Evolutionary conservation across 2,113 vertebrate species (phyloP), one percentile per base, ranked within the genome.

Genomic region (Lichenostomus cassidix): DNA sequence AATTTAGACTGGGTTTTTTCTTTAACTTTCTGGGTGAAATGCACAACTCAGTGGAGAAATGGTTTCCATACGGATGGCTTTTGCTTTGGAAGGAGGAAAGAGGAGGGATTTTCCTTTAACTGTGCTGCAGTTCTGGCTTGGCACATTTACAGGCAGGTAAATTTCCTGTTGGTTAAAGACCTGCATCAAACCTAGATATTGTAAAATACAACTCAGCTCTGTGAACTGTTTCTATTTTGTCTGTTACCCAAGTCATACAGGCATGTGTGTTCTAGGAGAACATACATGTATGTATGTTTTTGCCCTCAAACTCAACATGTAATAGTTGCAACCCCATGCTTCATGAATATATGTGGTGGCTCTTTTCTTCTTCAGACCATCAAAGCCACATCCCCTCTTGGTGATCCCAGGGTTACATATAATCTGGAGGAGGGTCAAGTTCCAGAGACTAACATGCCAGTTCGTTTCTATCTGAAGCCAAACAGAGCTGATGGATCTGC

Each of bases 381-480:
- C 90, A 99, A 98, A 97, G 98, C 99, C 17, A 98, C 98, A 12
- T 99, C 99, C 44, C 98, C 98, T 8, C 98, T 99, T 31, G 98
- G 97, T 31, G 99, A 99, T 93, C 98, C 98, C 47, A 97, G 98
- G 68, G 98, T 99, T 83, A 99, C 98, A 2, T 99, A 99, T 90
- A 98, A 98, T 95, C 97, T 99, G 95, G 99, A 99, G 96, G 99
- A 99, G 85, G 99, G 99, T 50, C 98, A 98, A 95, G 98, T 99
- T 63, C 98, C 98, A 19, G 98, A 98, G 97, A 98, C 98, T 81
- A 99, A 99, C 98, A 98, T 98, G 98, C 98, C 99, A 14, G 98
- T 99, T 85, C 98, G 97, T 46, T 99, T 99, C 97, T 99, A 99
- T 96, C 96, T 99, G 94, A 99, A 98, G 90, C 98, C 98, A n/a